phyloP scores from a whole-genome alignment of 2,797 vertebrate species.

The Emys orbicularis region DNA sequence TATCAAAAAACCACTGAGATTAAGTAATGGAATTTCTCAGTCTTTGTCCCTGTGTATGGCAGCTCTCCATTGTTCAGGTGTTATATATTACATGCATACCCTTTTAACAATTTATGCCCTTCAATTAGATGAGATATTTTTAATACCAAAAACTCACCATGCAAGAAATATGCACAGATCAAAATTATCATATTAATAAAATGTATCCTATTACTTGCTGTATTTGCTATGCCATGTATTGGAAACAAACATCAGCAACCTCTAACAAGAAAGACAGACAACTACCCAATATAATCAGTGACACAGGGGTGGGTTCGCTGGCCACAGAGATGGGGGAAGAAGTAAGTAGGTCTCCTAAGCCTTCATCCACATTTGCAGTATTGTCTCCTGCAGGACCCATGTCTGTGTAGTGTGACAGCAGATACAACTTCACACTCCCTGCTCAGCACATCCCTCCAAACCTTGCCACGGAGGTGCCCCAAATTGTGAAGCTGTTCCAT shows the following conservation, averaged over 20 bases:
- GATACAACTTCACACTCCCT: background rate
- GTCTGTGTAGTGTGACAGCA: background rate
- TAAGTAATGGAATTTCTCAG: background rate
- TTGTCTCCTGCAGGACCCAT: background rate
- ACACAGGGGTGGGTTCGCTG: background rate
- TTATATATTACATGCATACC: background rate
- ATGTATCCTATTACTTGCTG: background rate
- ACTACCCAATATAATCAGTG: background rate
- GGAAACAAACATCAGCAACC: background rate
- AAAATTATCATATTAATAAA: background rate
- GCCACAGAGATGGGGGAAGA: background rate
- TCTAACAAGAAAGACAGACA: background rate
- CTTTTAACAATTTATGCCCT: background rate
- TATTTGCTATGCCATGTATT: background rate
- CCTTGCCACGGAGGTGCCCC: background rate
- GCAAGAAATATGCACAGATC: background rate
- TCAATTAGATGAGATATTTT: background rate
- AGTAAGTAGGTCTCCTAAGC: background rate
- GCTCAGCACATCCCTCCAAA: background rate
- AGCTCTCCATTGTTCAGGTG: background rate
- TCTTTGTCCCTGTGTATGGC: background rate
- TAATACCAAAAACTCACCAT: background rate
- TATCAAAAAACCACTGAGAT: background rate
- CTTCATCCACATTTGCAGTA: background rate
- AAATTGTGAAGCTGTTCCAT: background rate